Conservation (phyloP, 37 sponge, comb jelly and placozoan species). For the Amphimedon queenslandica region DNA sequence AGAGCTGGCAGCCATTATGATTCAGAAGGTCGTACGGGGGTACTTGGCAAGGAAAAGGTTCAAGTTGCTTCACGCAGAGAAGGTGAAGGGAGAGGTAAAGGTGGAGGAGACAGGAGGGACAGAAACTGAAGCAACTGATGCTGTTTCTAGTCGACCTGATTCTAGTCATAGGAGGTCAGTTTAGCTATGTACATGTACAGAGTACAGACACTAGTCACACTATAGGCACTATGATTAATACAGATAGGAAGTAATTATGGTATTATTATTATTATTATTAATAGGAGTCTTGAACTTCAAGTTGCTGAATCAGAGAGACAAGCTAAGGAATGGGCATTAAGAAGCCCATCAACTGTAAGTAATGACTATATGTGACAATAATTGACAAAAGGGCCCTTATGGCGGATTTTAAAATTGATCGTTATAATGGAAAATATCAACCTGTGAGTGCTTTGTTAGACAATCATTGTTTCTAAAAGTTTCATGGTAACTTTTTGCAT, state of each 20-base stretch:
- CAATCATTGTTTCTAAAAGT: too few relatives aligned
- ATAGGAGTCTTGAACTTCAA: conserved; percentile 36
- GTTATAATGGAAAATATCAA: too few relatives aligned
- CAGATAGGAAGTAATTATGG: too few relatives aligned
- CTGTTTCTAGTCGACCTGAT: neutral
- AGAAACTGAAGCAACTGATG: neutral
- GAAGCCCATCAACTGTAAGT: neutral
- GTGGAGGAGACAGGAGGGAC: neutral
- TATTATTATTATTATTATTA: too few relatives aligned
- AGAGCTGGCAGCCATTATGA: conserved; percentile 75
- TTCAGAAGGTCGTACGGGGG: conserved; percentile 49
- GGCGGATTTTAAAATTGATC: too few relatives aligned
- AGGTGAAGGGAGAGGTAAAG: conserved; percentile 1
- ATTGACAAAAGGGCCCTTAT: too few relatives aligned
- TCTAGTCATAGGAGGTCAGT: too few relatives aligned
- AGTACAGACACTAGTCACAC: neutral
- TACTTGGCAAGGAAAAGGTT: conserved; percentile 21
- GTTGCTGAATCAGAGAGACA: conserved; percentile 14
- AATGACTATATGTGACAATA: too few relatives aligned
- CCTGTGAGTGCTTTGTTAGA: too few relatives aligned
- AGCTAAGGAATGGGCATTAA: neutral
- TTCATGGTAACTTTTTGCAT: too few relatives aligned
- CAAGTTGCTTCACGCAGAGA: neutral
- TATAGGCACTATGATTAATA: too few relatives aligned
- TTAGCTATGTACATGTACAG: too few relatives aligned